Percentiles rank a stretch among this genome's conserved stretches.
Evolutionary conservation across 2,113 vertebrate species (phyloP).

Genomic region (Thomomys bottae): DNA sequence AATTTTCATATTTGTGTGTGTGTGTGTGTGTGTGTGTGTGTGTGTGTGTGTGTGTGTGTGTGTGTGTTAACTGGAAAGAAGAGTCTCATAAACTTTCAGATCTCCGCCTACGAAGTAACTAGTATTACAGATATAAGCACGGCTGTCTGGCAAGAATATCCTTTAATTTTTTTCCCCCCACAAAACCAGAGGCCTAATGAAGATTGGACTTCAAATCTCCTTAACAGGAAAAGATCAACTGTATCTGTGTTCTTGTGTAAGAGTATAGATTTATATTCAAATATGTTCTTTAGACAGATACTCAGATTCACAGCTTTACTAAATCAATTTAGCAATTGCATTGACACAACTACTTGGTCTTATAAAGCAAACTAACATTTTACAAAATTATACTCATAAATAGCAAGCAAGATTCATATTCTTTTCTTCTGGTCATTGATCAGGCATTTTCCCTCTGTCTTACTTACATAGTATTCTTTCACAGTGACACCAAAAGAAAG

Average conservation of each 20-base stretch:
- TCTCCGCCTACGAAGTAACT: too few species aligned
- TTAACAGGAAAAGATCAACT: background rate
- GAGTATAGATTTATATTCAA: conserved; percentile 8
- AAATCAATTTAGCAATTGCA: conserved; percentile 2
- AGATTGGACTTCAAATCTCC: background rate
- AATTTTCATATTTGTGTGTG: too few species aligned
- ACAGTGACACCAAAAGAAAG: background rate
- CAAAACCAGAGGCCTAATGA: background rate
- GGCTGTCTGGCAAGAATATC: too few species aligned
- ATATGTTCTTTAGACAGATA: conserved; percentile 7
- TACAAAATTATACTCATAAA: background rate
- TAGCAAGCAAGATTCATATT: background rate
- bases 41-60: too few species aligned
- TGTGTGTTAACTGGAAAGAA: too few species aligned
- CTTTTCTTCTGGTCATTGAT: background rate
- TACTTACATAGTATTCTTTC: background rate
- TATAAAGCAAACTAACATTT: background rate
- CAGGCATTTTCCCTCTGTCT: background rate
- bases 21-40: too few species aligned
- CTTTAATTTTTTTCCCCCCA: background rate
- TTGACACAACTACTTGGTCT: background rate
- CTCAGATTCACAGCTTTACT: background rate
- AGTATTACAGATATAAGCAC: too few species aligned
- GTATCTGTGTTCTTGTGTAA: background rate
- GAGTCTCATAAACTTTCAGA: too few species aligned